phyloP scores from a whole-genome alignment of 2,797 vertebrate species.

The Tarsius wallacei region DNA sequence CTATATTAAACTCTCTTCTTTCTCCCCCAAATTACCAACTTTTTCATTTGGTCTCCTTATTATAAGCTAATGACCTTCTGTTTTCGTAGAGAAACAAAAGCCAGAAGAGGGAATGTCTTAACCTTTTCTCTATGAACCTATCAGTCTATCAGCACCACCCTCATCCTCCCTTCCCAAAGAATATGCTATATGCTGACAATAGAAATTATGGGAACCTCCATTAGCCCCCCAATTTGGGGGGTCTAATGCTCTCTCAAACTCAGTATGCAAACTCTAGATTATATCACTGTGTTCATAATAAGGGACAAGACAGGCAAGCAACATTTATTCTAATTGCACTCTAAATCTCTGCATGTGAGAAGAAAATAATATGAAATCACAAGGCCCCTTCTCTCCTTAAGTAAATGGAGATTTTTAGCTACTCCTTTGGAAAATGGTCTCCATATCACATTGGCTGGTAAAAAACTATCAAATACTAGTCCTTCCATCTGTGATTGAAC shows the following conservation, averaged over 20 bases:
- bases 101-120: neutral
- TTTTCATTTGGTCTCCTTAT: neutral
- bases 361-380: neutral
- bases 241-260: neutral
- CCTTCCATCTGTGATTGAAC: neutral
- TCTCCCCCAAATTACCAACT: neutral
- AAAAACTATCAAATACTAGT: neutral
- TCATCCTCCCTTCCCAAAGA: neutral
- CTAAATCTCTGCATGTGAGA: neutral
- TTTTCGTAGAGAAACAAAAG: neutral
- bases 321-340: neutral
- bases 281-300: neutral
- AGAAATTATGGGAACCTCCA: neutral
- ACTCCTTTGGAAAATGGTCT: neutral
- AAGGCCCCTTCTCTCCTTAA: neutral
- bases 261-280: neutral
- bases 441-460: neutral
- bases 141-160: too few species aligned
- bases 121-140: neutral
- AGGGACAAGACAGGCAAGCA: neutral
- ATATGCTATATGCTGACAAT: neutral
- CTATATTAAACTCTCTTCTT: neutral
- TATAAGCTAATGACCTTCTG: neutral
- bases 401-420: neutral
- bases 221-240: neutral